Base-by-base conservation (phyloP, 2,797 vertebrate species). In the Pseudopleuronectes americanus region DNA sequence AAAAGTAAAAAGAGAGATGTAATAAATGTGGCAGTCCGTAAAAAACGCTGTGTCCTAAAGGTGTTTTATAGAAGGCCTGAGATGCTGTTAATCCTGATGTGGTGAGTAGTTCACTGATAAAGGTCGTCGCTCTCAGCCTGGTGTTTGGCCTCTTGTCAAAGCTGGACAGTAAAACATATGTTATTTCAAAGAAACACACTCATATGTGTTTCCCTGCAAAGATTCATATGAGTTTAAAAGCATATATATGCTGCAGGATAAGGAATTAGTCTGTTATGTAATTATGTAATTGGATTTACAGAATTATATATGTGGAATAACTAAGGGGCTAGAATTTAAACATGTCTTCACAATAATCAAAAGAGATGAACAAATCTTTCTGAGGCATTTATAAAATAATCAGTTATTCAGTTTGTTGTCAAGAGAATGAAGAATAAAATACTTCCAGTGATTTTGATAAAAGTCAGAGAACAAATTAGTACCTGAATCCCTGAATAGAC, bases 151-250 rank as follows among this genome's bases (percentile, higher is more conserved):
- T 31, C 59, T 85, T 83, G 83, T 83, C 75, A 62, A 38, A 64
- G 57, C 74, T 61, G 49, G 52, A 63, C 16, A 51, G 36, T 63
- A 31, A 64, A 75, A 65, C 49, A 80, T 83, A 22, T 53, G 57
- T n/a, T 53, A 77, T 81, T 79, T 74, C 69, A 55, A 87, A 65
- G 67, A 54, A 33, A 74, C 64, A 71, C 70, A 63, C 41, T 70
- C 52, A 23, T 31, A 57, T 38, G 28, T 22, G 2, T 70, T 16
- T 43, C 54, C 62, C 81, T 48, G 64, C 64, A 76, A 51, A 6
- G 14, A 17, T 2, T 43, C 41, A 73, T 52, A 49, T 59, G 64
- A 68, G 56, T 80, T 79, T 69, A 24, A 71, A 84, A 76, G 60
- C 36, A 61, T 74, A 24, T 78, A 76, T 79, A 64, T 81, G 57